Percentiles rank a stretch among this genome's conserved stretches.
phyloP scores from a whole-genome alignment of 2,113 vertebrate species.

The Salvelinus sp. region DNA sequence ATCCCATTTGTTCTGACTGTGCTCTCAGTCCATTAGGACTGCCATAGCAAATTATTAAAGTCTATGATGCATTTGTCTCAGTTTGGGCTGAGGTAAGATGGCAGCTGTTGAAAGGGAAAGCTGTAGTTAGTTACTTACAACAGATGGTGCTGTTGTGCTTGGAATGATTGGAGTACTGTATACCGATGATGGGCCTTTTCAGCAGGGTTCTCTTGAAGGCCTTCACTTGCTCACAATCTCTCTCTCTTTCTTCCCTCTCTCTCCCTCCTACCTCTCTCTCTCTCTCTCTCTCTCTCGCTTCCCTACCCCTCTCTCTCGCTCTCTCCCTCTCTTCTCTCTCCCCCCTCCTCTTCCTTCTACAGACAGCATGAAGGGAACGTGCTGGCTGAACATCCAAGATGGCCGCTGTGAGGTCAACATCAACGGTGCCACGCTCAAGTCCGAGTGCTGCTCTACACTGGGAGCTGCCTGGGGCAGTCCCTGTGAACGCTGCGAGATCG shows the following conservation, averaged over 20 bases:
- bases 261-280: no score
- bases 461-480: conserved; percentile 97
- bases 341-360: conserved; percentile 31
- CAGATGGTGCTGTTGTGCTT: no score
- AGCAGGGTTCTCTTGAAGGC: no score
- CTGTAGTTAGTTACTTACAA: background rate
- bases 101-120: background rate
- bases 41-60: conserved; percentile 26
- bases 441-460: conserved; percentile 92
- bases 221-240: background rate
- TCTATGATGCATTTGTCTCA: conserved; percentile 14
- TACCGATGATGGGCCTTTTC: background rate
- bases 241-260: background rate
- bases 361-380: conserved; percentile 99
- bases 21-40: conserved; percentile 24
- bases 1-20: background rate
- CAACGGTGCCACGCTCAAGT: conserved; percentile 94
- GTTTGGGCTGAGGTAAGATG: background rate
- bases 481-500: conserved; percentile 93
- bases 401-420: conserved; percentile 97
- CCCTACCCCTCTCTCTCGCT: no score
- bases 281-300: no score
- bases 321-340: no score
- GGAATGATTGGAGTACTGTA: background rate
- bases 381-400: conserved; percentile 96